Percentiles rank a stretch among this genome's conserved stretches.
These are phyloP conservation scores for Penaeus monodon DNA, from an alignment of 2,888 invertebrate genomes.

Conservation along the genomic window DNA sequence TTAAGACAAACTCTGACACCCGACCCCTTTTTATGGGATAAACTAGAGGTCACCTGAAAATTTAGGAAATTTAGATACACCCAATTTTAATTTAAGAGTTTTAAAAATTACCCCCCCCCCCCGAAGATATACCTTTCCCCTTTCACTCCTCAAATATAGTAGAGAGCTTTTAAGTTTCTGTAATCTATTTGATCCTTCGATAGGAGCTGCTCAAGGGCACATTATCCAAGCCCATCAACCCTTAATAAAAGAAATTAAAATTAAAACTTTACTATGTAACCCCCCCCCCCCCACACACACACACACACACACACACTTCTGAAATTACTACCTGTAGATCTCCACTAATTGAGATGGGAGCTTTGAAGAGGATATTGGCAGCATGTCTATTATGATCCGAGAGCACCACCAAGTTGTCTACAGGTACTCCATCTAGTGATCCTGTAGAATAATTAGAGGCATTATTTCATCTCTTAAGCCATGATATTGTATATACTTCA, in stretches of 20 bases:
- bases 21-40: not conserved
- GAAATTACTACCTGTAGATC: slow-evolving; percentile 8
- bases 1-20: slow-evolving; percentile 6
- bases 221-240: slow-evolving; percentile 30
- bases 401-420: slow-evolving; percentile 12
- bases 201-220: slow-evolving; percentile 23
- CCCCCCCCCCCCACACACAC: no score
- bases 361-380: not conserved
- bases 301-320: no score
- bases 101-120: no score
- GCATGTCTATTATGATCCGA: not conserved
- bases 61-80: no score
- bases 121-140: not conserved
- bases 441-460: not conserved
- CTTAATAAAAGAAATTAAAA: not conserved
- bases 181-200: not conserved
- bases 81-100: no score
- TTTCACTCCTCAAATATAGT: slow-evolving; percentile 25
- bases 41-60: slow-evolving; percentile 1
- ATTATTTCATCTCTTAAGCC: no score
- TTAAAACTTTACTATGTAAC: no score
- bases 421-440: slow-evolving; percentile 9
- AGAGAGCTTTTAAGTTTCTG: slow-evolving; percentile 10
- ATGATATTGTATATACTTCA: no score
- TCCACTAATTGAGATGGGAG: not conserved